phyloP scores from a whole-genome alignment of 2,797 vertebrate species.

The Octomys mimax region DNA sequence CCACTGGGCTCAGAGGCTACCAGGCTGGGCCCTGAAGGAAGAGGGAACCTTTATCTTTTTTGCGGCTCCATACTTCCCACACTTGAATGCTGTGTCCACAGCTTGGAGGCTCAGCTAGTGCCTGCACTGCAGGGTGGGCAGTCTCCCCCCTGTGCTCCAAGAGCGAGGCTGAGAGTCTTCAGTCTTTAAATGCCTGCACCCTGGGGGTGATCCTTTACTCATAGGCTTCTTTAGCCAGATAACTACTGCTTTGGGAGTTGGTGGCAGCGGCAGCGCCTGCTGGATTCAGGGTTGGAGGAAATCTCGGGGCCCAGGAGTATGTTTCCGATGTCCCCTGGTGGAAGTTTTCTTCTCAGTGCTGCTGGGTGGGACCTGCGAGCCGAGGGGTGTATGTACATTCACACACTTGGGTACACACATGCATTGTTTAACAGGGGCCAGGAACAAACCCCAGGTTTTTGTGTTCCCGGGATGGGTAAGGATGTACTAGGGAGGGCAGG shows the following conservation, averaged over 20 bases:
- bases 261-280: neutral
- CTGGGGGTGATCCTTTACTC: conserved; percentile 7
- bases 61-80: neutral
- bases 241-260: neutral
- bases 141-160: conserved; percentile 10
- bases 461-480: neutral
- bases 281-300: neutral
- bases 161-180: neutral
- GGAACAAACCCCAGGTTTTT: neutral
- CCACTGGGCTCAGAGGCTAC: neutral
- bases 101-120: neutral
- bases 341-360: neutral
- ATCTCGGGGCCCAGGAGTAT: neutral
- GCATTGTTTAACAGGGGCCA: neutral
- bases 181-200: conserved; percentile 38
- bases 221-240: neutral
- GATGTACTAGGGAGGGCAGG: neutral
- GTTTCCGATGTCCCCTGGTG: neutral
- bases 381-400: neutral
- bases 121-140: neutral
- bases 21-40: neutral
- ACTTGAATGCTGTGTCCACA: neutral
- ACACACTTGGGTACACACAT: accelerated
- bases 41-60: conserved; percentile 13
- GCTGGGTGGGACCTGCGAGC: neutral